Base-by-base conservation (phyloP, 2,888 invertebrate genomes). In the Drosophila niveifrons region DNA sequence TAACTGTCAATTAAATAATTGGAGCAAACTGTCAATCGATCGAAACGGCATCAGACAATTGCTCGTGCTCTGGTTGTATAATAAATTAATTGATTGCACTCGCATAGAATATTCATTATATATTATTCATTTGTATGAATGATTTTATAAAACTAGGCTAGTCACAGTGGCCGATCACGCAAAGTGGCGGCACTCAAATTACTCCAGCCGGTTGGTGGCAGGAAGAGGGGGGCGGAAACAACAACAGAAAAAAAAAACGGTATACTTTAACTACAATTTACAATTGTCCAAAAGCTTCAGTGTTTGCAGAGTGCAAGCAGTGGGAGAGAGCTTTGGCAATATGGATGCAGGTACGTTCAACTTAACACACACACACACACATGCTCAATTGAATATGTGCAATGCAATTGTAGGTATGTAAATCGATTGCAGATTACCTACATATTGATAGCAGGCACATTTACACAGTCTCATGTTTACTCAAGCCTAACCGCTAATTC, bases 141-240 rank as follows among this genome's bases (percentile, higher is more conserved):
- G 23, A 23, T n/a, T 15, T 9, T 44, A 17, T 8, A 28, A 57
- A 61, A 56, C 31, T 64, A 57, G 48, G 48, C 57, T 44, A 64
- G 66, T 72, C 63, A 59, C 72, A 76, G 36, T 65, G 58, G 46
- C 11, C 75, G 78, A 66, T 66, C 72, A 74, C 72, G 23, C 41
- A 71, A 71, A 66, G 53, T 75, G 61, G 57, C 44, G 34, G 29
- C 56, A 36, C 44, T 68, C 46, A 31, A 63, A 28, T 39, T 8
- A 28, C 44, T 15, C 6, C 39, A 18, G 43, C 28, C 11, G 17
- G 28, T 48, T 17, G 31, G 6, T 6, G 13, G 6, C 31, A 9
- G 18, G 2, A 9, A 9, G 17, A 17, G 17, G 23, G 7, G 23
- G 69, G 52, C n/a, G 36, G 11, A n/a, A 10, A 31, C 31, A 10